Percentiles rank a stretch among this genome's conserved stretches.
Conservation (phyloP, 1,140 invertebrate genomes). For the Drosophila oshimai region DNA sequence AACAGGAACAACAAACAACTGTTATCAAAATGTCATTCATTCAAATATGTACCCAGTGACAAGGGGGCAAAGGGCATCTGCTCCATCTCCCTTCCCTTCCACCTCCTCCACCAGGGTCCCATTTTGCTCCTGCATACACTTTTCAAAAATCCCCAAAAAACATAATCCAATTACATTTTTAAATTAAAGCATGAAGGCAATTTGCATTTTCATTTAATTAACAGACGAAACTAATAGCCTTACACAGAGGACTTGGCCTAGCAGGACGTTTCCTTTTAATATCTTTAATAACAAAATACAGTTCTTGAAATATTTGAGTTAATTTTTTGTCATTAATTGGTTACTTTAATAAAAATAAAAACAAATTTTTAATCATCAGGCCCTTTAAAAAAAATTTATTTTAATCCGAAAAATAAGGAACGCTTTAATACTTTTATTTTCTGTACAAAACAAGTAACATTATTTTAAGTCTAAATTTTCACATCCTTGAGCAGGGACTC, state of each 20-base stretch:
- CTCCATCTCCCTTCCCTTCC: background rate
- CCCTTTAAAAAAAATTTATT: no score
- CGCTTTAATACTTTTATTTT: no score
- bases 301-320: no score
- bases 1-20: conserved; percentile 62
- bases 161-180: conserved; percentile 24
- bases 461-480: no score
- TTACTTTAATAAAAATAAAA: no score
- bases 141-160: conserved; percentile 14
- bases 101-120: background rate
- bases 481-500: no score
- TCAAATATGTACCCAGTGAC: conserved; percentile 70
- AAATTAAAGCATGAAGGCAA: conserved; percentile 23
- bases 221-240: background rate
- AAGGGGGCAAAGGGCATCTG: conserved; percentile 28
- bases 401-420: no score
- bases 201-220: conserved; percentile 30
- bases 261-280: background rate
- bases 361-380: no score
- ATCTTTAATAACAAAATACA: background rate
- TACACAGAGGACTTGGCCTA: background rate
- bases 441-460: no score
- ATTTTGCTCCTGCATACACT: conserved; percentile 49
- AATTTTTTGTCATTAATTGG: no score
- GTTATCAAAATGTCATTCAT: conserved; percentile 82